These are phyloP conservation scores for Pristionchus mayeri DNA, from an alignment of 2,888 invertebrate species.

Conservation along the genomic window DNA sequence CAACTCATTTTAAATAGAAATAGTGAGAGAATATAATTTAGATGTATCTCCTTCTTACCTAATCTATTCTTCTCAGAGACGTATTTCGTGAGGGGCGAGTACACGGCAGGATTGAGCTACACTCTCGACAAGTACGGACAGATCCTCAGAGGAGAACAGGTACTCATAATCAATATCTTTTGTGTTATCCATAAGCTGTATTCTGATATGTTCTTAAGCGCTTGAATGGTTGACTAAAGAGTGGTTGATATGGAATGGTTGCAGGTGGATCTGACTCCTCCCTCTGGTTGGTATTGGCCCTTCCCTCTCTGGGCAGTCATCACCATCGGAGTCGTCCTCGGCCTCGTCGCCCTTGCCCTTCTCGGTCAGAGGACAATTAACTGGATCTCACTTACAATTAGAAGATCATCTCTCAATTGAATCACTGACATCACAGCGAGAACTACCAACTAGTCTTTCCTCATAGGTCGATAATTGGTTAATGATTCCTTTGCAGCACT, in stretches of 20 bases:
- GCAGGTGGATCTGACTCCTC: slow-evolving; percentile 46
- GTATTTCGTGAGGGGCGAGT: slow-evolving; percentile 35
- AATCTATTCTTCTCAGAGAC: background rate
- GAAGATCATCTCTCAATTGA: background rate
- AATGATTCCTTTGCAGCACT: background rate
- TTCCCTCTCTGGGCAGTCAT: slow-evolving; percentile 49
- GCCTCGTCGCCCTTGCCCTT: background rate
- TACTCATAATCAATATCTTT: no score
- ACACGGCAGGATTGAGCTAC: slow-evolving; percentile 36
- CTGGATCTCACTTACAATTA: background rate
- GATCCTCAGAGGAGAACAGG: slow-evolving; percentile 35
- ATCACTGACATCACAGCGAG: no score
- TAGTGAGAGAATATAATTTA: no score
- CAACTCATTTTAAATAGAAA: no score
- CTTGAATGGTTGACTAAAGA: background rate
- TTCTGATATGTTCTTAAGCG: background rate
- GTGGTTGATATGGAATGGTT: no score
- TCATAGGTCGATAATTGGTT: no score
- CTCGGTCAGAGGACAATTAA: background rate
- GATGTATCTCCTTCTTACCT: no score
- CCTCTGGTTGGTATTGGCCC: slow-evolving; percentile 43
- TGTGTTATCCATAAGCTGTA: no score
- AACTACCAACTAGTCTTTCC: no score
- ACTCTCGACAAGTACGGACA: slow-evolving; percentile 16
- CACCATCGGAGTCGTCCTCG: background rate